These are phyloP conservation scores for Holothuria glaberrima DNA, from an alignment of 35 echinoderm and acorn worm species.

Conservation along the genomic window DNA sequence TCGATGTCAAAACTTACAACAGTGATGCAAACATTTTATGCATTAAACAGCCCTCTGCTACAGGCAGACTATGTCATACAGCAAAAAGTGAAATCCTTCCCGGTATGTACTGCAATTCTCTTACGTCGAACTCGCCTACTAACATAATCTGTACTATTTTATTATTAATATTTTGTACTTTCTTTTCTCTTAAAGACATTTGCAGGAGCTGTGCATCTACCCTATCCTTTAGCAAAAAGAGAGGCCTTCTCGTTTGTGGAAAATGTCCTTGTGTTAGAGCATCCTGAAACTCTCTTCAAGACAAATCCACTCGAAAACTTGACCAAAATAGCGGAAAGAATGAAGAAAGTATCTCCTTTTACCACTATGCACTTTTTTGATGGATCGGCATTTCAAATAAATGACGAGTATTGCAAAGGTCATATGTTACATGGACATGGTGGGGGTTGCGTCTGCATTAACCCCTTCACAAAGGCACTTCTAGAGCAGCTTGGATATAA, in stretches of 20 bases:
- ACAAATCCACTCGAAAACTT: not conserved
- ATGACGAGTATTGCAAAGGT: not conserved
- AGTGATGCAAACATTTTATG: too few relatives aligned
- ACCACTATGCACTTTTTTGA: not conserved
- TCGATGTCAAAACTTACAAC: too few relatives aligned
- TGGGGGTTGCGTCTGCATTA: not conserved
- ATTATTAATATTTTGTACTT: too few relatives aligned
- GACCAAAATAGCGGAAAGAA: not conserved
- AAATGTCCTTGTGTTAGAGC: not conserved
- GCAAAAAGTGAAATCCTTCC: too few relatives aligned
- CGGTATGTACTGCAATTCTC: too few relatives aligned
- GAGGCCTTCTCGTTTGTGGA: not conserved
- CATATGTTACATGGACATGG: not conserved
- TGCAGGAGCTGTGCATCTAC: not conserved
- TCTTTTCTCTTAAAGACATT: too few relatives aligned
- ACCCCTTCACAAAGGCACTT: constrained; percentile 1
- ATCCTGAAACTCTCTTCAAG: not conserved
- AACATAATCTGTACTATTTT: too few relatives aligned
- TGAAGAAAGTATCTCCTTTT: not conserved
- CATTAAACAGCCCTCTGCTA: too few relatives aligned
- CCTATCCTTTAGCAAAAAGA: not conserved
- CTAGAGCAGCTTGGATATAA: not conserved
- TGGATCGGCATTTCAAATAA: not conserved
- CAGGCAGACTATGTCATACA: too few relatives aligned
- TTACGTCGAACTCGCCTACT: too few relatives aligned